These are phyloP conservation scores for Limnephilus lunatus DNA, from an alignment of 2,888 invertebrate species.

Conservation along the genomic window DNA sequence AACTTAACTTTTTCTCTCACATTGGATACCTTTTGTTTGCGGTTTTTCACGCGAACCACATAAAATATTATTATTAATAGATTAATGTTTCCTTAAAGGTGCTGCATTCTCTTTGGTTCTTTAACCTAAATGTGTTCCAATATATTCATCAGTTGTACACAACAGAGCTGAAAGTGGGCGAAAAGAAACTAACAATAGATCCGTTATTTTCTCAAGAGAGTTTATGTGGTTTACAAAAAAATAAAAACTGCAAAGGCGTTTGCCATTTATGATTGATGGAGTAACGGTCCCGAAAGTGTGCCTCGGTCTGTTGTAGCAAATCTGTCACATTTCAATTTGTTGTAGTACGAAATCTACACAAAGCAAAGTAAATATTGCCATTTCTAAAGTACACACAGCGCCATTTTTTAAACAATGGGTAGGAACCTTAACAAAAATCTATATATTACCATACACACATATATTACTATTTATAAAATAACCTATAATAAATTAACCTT, in stretches of 20 bases:
- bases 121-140: neutral
- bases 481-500: neutral
- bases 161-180: slow-evolving; percentile 30
- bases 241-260: slow-evolving; percentile 12
- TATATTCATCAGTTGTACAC: neutral
- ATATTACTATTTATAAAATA: neutral
- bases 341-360: neutral
- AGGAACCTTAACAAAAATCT: neutral
- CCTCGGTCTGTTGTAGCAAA: neutral
- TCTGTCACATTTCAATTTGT: neutral
- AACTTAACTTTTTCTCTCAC: too few relatives aligned
- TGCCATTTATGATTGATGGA: slow-evolving; percentile 25
- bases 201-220: slow-evolving; percentile 25
- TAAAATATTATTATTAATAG: neutral
- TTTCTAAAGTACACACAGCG: neutral
- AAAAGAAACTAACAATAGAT: slow-evolving; percentile 22
- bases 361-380: neutral
- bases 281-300: neutral
- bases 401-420: neutral
- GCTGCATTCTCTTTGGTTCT: neutral
- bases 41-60: too few relatives aligned
- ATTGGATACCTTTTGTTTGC: neutral
- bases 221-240: neutral
- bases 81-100: neutral
- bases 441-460: neutral